Base-by-base conservation (phyloP, 2,113 vertebrate genomes). In the Taurulus bubalis region DNA sequence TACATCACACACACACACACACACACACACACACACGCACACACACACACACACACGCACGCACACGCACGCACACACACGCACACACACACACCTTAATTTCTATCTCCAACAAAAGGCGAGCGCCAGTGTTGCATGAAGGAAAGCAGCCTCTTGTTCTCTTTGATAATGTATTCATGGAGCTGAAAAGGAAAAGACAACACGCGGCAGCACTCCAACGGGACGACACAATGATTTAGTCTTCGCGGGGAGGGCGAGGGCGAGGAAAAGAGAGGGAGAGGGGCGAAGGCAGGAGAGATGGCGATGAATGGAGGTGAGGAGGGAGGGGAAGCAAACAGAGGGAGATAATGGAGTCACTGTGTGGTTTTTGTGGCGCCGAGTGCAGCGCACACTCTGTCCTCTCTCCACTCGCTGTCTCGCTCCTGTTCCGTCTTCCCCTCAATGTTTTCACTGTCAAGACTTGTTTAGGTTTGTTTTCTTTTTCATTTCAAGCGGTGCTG, bases 141-240 rank as follows among this genome's bases (percentile, higher is more conserved):
- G 88, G 72, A 82, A 89, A 83, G 68, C 82, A 73, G 58, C 75
- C 83, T 79, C 87, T 89, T 87, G 85, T 87, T 91, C 87, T 71
- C 88, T 91, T 90, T 93, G 89, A 94, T 95, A 90, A 94, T 94
- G 94, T 94, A 95, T 94, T 94, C 91, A 94, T 93, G 85, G 55
- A 75, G 71, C 81, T 85, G 77, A 85, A 76, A 58, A 84, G 85
- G 81, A 85, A 92, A 86, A 92, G 83, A 79, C 91, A 92, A 92
- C 87, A 90, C 71, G 85, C 62, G 75, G 40, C 74, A 56, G 75
- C 40, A 62, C 82, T 87, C 91, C 75, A 72, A 91, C 40, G 79
- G 84, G 90, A 93, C 80, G 60, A 79, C 85, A 79, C 82, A 82
- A 76, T 66, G 81, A 81, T 91, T 84, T 85, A 83, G 84, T 84